Base-by-base conservation (phyloP, 2,113 vertebrate genomes). In the Centropus bengalensis region DNA sequence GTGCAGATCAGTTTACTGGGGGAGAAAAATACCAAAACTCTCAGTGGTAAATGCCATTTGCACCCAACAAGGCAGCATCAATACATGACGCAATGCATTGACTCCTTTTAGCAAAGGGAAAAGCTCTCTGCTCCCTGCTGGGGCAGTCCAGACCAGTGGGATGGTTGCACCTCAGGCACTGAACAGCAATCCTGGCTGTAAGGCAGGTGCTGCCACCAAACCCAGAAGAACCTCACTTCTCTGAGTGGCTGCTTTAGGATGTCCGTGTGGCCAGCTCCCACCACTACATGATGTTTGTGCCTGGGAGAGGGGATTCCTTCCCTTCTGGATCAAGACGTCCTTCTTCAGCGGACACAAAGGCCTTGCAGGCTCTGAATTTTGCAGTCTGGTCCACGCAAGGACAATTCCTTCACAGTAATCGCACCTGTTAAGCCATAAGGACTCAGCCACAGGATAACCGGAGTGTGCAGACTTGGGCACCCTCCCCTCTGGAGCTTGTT, bases 321-420 rank as follows among this genome's bases (percentile, higher is more conserved):
- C 8, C 0, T 1, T 27, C 8, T 27, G 33, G 12, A n/a, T 67
- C 38, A 8, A 14, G 7, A 49, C 12, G 4, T 18, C 55, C 47
- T 86, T 12, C 73, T 64, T 16, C 42, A 7, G 27, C 6, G 56
- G 63, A 32, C 49, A 44, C 7, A 30, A 17, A 13, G 32, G 38
- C 19, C 77, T 45, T 17, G 4, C 12, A 63, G 23, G 9, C 44
- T 19, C 10, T 16, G 38, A 28, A 6, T 16, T 26, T 12, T 44
- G 27, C 20, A 42, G 24, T 9, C 15, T 26, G 26, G 14, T 55
- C 79, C 47, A 10, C 2, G 7, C 4, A 3, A 77, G 45, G 47
- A 42, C 30, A 30, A 33, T 15, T 60, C 59, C 76, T 62, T 47
- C 33, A 6, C 56, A 17, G 2, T 3, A 2, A 27, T 2, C 5